phyloP scores from a whole-genome alignment of 2,797 vertebrate species.

The Myotis vivesi region DNA sequence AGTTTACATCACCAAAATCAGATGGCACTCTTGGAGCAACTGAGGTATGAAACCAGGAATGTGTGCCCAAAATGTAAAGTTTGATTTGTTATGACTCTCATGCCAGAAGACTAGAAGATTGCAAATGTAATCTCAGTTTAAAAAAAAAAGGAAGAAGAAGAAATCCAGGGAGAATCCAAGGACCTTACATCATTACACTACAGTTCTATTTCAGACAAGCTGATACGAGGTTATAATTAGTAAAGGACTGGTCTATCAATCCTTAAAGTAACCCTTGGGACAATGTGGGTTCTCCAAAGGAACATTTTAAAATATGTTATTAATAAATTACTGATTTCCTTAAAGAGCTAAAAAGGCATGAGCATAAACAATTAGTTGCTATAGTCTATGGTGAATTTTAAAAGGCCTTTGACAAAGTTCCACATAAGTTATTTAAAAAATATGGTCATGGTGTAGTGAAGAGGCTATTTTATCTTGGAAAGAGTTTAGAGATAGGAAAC shows the following conservation, averaged over 20 bases:
- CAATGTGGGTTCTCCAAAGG: not conserved
- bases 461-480: not conserved
- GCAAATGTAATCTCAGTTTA: not conserved
- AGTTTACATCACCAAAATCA: conserved; percentile 14
- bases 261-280: not conserved
- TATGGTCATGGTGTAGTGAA: not conserved
- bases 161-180: not conserved
- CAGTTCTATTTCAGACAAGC: not conserved
- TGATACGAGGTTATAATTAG: not conserved
- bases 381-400: not conserved
- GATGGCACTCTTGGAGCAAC: not conserved
- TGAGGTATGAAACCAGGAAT: not conserved
- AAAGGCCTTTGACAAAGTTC: conserved; percentile 18
- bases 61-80: not conserved
- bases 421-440: conserved; percentile 4
- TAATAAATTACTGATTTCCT: not conserved
- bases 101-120: not conserved
- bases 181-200: not conserved
- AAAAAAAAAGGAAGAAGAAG: not conserved
- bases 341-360: not conserved
- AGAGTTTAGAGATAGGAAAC: not conserved
- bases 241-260: not conserved
- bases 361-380: not conserved
- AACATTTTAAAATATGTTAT: not conserved
- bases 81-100: not conserved